Conservation (phyloP, 2,888 invertebrate genomes). For the Pedicia rivosa region DNA sequence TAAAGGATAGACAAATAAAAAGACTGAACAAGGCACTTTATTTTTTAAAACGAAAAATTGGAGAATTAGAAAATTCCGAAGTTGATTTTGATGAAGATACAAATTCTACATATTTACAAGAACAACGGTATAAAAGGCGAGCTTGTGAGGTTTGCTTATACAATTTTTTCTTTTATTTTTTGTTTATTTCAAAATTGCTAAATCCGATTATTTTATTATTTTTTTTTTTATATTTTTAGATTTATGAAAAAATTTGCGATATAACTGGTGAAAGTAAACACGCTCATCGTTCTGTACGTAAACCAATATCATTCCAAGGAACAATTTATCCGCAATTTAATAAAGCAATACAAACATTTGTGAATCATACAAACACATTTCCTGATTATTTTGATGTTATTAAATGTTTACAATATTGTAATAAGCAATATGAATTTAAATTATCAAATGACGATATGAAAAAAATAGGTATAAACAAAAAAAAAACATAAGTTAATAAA, state of each 20-base stretch:
- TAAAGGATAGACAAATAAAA: constrained; percentile 33
- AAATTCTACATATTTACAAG: constrained; percentile 53
- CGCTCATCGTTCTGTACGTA: constrained; percentile 25
- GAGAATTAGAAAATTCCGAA: constrained; percentile 48
- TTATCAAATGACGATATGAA: constrained; percentile 26
- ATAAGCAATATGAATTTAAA: constrained; percentile 21
- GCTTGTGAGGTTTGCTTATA: constrained; percentile 23
- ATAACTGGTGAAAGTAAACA: constrained; percentile 35
- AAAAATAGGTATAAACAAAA: constrained; percentile 26
- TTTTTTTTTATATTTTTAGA: constrained; percentile 16
- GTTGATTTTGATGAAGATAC: constrained; percentile 59
- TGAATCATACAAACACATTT: constrained; percentile 27
- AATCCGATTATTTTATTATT: constrained; percentile 6
- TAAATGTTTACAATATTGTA: constrained; percentile 26
- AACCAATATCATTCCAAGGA: constrained; percentile 26
- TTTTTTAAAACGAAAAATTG: constrained; percentile 47
- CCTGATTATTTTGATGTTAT: constrained; percentile 40
- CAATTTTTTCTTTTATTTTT: too few relatives aligned
- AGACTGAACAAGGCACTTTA: constrained; percentile 42
- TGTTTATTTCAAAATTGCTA: background rate
- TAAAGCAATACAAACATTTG: constrained; percentile 24
- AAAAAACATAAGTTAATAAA: too few relatives aligned
- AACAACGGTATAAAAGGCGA: constrained; percentile 35
- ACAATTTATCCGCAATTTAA: constrained; percentile 26
- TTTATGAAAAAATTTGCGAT: constrained; percentile 44